Conservation (phyloP, 2,113 vertebrate species). For the Syrmaticus mikado region DNA sequence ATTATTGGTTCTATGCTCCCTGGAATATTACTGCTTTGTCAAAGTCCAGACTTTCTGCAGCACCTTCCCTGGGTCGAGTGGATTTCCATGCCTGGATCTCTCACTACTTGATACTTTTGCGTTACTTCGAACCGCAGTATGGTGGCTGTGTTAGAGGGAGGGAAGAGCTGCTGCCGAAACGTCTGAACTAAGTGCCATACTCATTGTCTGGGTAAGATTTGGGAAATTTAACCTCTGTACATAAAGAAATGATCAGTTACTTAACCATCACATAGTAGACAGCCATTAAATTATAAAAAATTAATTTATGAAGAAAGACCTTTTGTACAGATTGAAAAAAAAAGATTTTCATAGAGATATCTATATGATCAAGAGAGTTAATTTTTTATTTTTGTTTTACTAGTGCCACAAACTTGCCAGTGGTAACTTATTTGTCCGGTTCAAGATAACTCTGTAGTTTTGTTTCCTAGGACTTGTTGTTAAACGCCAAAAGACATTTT, state of each 20-base stretch:
- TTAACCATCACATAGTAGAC: slow-evolving; percentile 95
- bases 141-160: slow-evolving; percentile 82
- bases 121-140: slow-evolving; percentile 83
- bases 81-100: slow-evolving; percentile 76
- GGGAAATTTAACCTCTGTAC: slow-evolving; percentile 90
- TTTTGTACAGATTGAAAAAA: slow-evolving; percentile 99
- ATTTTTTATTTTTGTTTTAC: slow-evolving; percentile 94
- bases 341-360: slow-evolving; percentile 98
- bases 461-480: slow-evolving; percentile 93
- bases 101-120: slow-evolving; percentile 86
- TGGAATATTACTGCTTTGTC: slow-evolving; percentile 87
- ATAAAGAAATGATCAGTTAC: slow-evolving; percentile 88
- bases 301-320: slow-evolving; percentile 99
- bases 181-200: slow-evolving; percentile 97
- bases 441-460: slow-evolving; percentile 92
- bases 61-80: slow-evolving; percentile 79
- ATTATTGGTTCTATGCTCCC: slow-evolving; percentile 89
- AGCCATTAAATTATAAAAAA: slow-evolving; percentile 99
- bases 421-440: slow-evolving; percentile 96
- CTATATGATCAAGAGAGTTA: slow-evolving; percentile 96
- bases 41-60: slow-evolving; percentile 84
- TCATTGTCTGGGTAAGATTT: slow-evolving; percentile 91
- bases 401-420: slow-evolving; percentile 96
- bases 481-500: slow-evolving; percentile 94
- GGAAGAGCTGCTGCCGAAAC: slow-evolving; percentile 89